Evolutionary conservation across 2,797 vertebrate species (phyloP).

Genomic region (Amblyopsis hoosieri): DNA sequence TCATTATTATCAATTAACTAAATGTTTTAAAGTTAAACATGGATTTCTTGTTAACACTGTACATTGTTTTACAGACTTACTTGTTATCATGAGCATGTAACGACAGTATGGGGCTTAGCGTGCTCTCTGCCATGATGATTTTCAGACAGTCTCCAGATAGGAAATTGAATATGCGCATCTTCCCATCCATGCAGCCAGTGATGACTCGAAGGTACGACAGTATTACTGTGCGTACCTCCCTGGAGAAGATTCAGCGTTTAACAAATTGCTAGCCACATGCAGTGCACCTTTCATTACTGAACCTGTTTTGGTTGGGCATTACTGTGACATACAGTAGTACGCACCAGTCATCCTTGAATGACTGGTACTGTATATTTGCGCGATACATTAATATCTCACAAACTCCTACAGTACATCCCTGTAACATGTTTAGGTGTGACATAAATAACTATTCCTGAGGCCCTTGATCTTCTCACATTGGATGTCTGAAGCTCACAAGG

Average conservation of each 20-base stretch:
- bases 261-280: background rate
- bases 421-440: background rate
- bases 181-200: conserved; percentile 87
- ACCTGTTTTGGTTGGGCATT: background rate
- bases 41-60: background rate
- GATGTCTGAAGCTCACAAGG: conserved; percentile 84
- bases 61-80: conserved; percentile 55
- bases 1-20: too few species aligned
- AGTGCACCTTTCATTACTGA: background rate
- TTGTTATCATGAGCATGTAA: conserved; percentile 76
- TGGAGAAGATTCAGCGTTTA: conserved; percentile 47
- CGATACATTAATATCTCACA: too few species aligned
- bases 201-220: conserved; percentile 86
- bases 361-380: too few species aligned
- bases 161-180: conserved; percentile 87
- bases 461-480: conserved; percentile 73
- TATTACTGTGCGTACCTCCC: conserved; percentile 83
- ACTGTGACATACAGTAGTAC: background rate
- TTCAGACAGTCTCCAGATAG: conserved; percentile 84
- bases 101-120: conserved; percentile 74
- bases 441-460: background rate
- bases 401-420: too few species aligned
- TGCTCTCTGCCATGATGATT: conserved; percentile 73
- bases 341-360: too few species aligned
- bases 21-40: background rate